These are phyloP conservation scores for Pelecanus crispus DNA, from an alignment of 2,113 vertebrate genomes.

Conservation along the genomic window DNA sequence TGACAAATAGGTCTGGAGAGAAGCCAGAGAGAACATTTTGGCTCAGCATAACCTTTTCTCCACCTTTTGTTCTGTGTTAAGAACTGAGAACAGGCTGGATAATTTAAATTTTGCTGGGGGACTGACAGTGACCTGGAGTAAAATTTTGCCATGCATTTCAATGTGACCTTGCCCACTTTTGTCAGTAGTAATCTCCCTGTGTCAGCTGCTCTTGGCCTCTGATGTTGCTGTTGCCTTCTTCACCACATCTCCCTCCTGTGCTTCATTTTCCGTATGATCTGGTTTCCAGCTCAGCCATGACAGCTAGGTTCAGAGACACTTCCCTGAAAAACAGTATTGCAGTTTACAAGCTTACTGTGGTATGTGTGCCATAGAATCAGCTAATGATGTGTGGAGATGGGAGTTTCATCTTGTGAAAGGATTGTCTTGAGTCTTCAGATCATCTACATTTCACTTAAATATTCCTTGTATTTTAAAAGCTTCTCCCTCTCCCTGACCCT, in stretches of 20 bases:
- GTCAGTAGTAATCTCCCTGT: neutral
- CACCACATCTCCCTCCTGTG: neutral
- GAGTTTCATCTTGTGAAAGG: neutral
- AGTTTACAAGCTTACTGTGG: neutral
- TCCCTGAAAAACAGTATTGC: neutral
- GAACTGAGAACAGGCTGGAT: neutral
- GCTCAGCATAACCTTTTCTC: neutral
- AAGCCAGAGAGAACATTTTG: neutral
- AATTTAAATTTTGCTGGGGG: neutral
- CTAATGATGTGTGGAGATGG: neutral
- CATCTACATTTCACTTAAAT: neutral
- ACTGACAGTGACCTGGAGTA: neutral
- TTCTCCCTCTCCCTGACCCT: neutral
- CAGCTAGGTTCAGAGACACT: neutral
- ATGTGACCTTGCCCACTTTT: neutral
- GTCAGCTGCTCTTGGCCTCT: neutral
- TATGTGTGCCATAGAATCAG: neutral
- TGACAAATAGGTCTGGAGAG: neutral
- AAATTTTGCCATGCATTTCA: neutral
- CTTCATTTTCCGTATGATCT: neutral
- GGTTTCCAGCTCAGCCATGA: neutral
- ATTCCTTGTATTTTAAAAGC: neutral
- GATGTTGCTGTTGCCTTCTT: neutral
- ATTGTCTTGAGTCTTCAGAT: neutral
- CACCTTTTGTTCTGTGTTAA: neutral